A percentile compares a stretch with the other conserved stretches of the same genome.
Conservation (phyloP, 2,113 vertebrate species). For the Indicator maculatus region DNA sequence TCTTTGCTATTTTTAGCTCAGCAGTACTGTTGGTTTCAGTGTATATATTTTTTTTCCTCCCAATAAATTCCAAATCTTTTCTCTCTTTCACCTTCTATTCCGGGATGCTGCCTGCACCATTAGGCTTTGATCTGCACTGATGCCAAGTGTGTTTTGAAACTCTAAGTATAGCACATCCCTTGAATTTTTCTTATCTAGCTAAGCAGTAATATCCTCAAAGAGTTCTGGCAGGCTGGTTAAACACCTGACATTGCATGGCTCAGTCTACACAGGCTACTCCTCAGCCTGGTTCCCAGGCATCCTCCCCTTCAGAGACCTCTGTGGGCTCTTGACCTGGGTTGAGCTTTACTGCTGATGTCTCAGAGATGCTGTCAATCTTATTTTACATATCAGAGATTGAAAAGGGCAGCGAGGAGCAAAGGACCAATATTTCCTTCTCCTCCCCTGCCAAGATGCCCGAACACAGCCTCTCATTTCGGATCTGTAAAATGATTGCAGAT, state of each 20-base stretch:
- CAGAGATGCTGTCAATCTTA: slow-evolving; percentile 18
- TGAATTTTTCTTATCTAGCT: slow-evolving; percentile 56
- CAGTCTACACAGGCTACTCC: not conserved
- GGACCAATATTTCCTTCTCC: not conserved
- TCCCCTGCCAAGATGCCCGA: not conserved
- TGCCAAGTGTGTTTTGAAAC: slow-evolving; percentile 67
- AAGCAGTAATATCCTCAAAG: slow-evolving; percentile 58
- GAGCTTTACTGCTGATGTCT: not conserved
- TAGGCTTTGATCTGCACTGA: slow-evolving; percentile 58
- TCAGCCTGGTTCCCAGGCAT: not conserved
- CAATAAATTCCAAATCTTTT: slow-evolving; percentile 65
- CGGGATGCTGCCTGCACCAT: slow-evolving; percentile 43
- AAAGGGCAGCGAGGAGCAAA: slow-evolving; percentile 37
- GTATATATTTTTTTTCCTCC: not conserved
- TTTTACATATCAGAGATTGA: slow-evolving; percentile 46
- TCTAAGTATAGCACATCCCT: slow-evolving; percentile 60
- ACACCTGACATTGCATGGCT: slow-evolving; percentile 8
- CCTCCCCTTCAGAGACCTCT: not conserved
- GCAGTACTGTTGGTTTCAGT: slow-evolving; percentile 45
- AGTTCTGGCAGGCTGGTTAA: slow-evolving; percentile 16
- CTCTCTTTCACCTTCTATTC: slow-evolving; percentile 60
- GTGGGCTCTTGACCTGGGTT: not conserved
- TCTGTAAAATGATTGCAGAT: not conserved
- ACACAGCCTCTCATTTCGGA: not conserved
- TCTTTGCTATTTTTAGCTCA: slow-evolving; percentile 57